Evolutionary conservation across 2,888 invertebrate species (phyloP).

Genomic region (Aradus depressus): DNA sequence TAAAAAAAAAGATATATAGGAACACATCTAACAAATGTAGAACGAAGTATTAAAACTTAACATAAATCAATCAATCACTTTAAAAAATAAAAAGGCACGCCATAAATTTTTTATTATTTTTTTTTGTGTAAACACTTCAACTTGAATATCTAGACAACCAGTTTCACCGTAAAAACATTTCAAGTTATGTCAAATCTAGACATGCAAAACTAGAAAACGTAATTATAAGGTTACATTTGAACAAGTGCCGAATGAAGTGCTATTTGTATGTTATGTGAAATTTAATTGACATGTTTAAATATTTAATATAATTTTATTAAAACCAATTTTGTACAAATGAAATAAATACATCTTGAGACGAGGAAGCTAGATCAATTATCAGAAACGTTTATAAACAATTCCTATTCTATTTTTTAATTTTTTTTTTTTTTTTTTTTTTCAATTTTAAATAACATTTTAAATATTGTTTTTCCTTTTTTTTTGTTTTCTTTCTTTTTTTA

Average conservation of each 20-base stretch:
- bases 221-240: constrained; percentile 13
- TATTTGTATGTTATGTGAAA: constrained; percentile 15
- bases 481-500: constrained; percentile 2
- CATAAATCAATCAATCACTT: constrained; percentile 11
- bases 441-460: constrained; percentile 5
- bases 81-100: constrained; percentile 17
- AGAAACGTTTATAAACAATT: constrained; percentile 10
- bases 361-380: constrained; percentile 16
- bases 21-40: constrained; percentile 18
- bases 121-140: constrained; percentile 11
- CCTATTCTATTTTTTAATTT: not conserved
- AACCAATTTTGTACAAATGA: constrained; percentile 19
- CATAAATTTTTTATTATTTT: constrained; percentile 4
- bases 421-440: constrained; percentile 7
- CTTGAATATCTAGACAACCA: constrained; percentile 11
- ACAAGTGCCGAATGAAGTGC: constrained; percentile 18
- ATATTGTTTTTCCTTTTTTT: constrained; percentile 4
- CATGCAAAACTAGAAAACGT: no score
- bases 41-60: constrained; percentile 13
- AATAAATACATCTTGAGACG: constrained; percentile 17
- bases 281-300: constrained; percentile 16
- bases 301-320: constrained; percentile 12
- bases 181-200: constrained; percentile 16
- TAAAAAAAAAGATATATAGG: constrained; percentile 10
- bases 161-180: constrained; percentile 13